phyloP scores from a whole-genome alignment of 35 echinoderm and acorn worm genomes.

The Lytechinus pictus region DNA sequence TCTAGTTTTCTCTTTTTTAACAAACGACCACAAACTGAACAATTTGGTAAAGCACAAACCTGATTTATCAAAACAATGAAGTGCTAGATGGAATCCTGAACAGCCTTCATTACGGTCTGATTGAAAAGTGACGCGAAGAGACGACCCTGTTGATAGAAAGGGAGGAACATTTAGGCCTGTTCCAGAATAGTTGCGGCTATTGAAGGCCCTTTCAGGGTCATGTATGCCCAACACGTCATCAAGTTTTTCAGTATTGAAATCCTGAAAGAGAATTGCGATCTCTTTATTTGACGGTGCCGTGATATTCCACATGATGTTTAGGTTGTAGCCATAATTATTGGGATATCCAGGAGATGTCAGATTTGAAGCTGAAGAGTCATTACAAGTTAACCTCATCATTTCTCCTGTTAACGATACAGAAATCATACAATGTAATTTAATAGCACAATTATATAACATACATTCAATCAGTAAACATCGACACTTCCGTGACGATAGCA shows the following conservation, averaged over 20 bases:
- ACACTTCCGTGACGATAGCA: too few relatives aligned
- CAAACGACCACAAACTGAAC: too few relatives aligned
- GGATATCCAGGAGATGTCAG: neutral
- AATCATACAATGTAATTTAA: too few relatives aligned
- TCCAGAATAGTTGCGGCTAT: neutral
- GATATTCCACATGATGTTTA: neutral
- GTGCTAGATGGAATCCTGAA: neutral
- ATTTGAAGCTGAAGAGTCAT: too few relatives aligned
- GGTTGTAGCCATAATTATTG: neutral
- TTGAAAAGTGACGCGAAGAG: neutral
- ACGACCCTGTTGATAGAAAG: neutral
- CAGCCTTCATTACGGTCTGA: neutral
- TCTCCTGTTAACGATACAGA: too few relatives aligned
- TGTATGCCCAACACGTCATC: neutral
- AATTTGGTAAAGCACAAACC: too few relatives aligned
- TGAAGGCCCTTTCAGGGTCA: neutral
- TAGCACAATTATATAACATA: too few relatives aligned
- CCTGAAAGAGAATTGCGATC: neutral
- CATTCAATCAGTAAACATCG: too few relatives aligned
- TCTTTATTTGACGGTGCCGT: neutral
- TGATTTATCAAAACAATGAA: too few relatives aligned
- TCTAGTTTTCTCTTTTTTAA: too few relatives aligned
- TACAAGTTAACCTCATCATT: too few relatives aligned
- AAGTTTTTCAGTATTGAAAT: neutral
- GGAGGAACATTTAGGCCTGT: neutral